These are phyloP conservation scores for Melanotaenia nigrans DNA, from an alignment of 2,797 vertebrate genomes.

Conservation along the genomic window DNA sequence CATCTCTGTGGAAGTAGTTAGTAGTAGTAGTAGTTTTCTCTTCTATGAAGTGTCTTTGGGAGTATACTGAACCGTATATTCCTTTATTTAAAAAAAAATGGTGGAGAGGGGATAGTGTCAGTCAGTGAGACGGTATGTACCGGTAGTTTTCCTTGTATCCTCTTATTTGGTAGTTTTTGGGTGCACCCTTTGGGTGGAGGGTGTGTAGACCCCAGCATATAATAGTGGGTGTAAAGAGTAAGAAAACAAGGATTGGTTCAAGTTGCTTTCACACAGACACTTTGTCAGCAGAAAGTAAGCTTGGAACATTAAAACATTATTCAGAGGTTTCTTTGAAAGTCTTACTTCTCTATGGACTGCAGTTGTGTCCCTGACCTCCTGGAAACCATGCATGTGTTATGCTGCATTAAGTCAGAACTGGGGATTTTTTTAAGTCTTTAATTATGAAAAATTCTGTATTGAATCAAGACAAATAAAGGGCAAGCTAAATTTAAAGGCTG, in stretches of 20 bases:
- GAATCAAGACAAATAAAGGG: too few relatives aligned
- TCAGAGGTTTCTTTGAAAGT: neutral
- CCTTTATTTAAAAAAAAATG: neutral
- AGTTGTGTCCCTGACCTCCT: neutral
- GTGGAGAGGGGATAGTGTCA: too few relatives aligned
- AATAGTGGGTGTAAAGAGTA: neutral
- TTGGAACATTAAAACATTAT: neutral
- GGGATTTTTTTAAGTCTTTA: too few relatives aligned
- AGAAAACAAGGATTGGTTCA: neutral
- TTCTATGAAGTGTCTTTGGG: constrained; percentile 8
- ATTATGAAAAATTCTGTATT: too few relatives aligned
- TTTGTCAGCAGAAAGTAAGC: neutral
- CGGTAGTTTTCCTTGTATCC: neutral
- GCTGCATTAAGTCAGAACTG: neutral
- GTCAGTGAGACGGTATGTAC: too few relatives aligned
- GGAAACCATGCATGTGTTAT: neutral
- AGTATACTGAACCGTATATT: neutral
- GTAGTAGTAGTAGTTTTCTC: constrained; percentile 12
- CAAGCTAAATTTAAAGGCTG: too few relatives aligned
- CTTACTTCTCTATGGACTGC: too few relatives aligned
- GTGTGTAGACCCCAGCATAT: neutral
- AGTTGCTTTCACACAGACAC: neutral
- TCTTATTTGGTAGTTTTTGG: neutral
- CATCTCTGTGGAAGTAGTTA: constrained; percentile 39
- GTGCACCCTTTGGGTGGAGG: neutral